phyloP scores from a whole-genome alignment of 2,888 invertebrate species.

The Drosophila crucigera region DNA sequence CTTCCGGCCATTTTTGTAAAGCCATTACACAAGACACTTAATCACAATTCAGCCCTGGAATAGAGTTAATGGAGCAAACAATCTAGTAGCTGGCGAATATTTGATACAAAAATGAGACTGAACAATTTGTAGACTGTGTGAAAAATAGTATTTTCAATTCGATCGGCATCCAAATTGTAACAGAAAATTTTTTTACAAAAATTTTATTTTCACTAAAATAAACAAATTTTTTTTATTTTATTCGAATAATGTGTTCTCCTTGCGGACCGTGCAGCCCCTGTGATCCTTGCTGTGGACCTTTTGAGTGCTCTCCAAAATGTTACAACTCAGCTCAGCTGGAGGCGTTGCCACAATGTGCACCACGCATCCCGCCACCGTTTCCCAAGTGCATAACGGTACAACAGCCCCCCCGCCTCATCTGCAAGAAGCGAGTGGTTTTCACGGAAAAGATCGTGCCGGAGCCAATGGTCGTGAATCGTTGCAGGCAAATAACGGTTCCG shows the following conservation, averaged over 20 bases:
- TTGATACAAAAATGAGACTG: background rate
- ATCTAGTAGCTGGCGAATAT: background rate
- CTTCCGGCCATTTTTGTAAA: slow-evolving; percentile 35
- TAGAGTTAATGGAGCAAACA: background rate
- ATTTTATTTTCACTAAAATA: slow-evolving; percentile 1
- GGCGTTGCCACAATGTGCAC: slow-evolving; percentile 80
- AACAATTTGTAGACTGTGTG: background rate
- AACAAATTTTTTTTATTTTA: background rate
- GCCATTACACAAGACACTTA: slow-evolving; percentile 23
- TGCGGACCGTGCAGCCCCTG: slow-evolving; percentile 61
- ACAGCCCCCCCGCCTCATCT: slow-evolving; percentile 8
- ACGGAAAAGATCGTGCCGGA: slow-evolving; percentile 79
- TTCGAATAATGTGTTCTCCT: slow-evolving; percentile 15
- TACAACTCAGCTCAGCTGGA: slow-evolving; percentile 51
- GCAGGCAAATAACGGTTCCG: slow-evolving; percentile 75
- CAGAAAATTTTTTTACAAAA: background rate
- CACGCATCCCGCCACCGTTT: slow-evolving; percentile 57
- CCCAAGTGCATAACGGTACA: slow-evolving; percentile 21
- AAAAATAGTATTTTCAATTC: slow-evolving; percentile 7
- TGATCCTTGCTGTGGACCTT: slow-evolving; percentile 23
- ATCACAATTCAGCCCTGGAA: slow-evolving; percentile 23
- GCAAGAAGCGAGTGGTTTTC: slow-evolving; percentile 55
- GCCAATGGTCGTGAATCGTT: slow-evolving; percentile 80
- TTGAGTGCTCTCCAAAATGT: slow-evolving; percentile 17
- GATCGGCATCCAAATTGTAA: slow-evolving; percentile 23